Evolutionary conservation across 2,113 vertebrate genomes (phyloP), one percentile per base, ranked within the genome.

Genomic region (Oenanthe oenanthe): DNA sequence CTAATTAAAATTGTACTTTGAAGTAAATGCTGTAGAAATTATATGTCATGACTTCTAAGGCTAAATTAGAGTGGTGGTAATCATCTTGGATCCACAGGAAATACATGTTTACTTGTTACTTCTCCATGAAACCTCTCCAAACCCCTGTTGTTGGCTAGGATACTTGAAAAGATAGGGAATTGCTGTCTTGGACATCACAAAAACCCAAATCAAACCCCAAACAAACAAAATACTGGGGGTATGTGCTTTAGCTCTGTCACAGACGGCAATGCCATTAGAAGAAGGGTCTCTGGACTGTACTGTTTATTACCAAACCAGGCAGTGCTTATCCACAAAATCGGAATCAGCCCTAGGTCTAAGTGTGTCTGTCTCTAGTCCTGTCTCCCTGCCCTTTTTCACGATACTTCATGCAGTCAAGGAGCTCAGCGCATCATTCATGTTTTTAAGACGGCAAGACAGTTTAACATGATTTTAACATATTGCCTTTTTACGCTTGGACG

Each of bases 281-380:
- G 17, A 26, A 40, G 22, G 9, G 20, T 26, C 20, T n/a, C 28
- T 32, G 36, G 18, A 7, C 6, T 7, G 0, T 14, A 29, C 6
- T 57, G 8, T 31, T 67, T 4, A 0, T 67, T 42, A 29, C 7
- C 13, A 20, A 67, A 36, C 8, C 16, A 3, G 17, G 29, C 29
- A 51, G 4, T 2, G 3, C 29, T 31, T 14, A 11, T 13, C 13
- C 26, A 38, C 6, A 0, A 0, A 9, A 25, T 15, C 17, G 2
- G 1, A 13, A 24, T 9, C 17, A 5, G 9, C 26, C 15, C 7
- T 7, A 0, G 12, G 17, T 34, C 12, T 10, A 1, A 1, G 12
- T 0, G 43, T 11, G 12, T 16, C 24, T 20, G 47, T 3, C 17
- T 7, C 7, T 3, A 6, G 32, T 12, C 8, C 7, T 1, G 6